phyloP scores from a whole-genome alignment of 2,888 invertebrate genomes.

The Cantharis nigra region DNA sequence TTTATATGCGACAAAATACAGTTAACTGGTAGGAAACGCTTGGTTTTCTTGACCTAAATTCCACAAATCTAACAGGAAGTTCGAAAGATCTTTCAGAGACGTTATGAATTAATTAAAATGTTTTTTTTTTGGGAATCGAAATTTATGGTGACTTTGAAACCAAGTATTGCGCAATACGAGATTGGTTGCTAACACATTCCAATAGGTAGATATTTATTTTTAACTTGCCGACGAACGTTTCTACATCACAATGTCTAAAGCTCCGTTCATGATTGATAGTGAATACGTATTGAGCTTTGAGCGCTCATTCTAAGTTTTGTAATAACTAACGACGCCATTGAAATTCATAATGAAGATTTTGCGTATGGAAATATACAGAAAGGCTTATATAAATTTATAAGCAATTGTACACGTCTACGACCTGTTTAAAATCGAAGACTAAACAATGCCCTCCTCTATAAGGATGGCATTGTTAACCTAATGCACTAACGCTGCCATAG shows the following conservation, averaged over 20 bases:
- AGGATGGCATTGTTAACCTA: conserved; percentile 36
- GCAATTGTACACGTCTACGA: conserved; percentile 31
- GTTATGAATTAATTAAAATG: not conserved
- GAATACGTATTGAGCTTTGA: not conserved
- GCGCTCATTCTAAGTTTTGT: not conserved
- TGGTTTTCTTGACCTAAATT: not conserved
- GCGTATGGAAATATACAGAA: not conserved
- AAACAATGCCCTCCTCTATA: conserved; percentile 30
- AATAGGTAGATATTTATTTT: not conserved
- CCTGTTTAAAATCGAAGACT: conserved; percentile 23
- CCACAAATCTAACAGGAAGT: not conserved
- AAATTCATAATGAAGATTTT: not conserved
- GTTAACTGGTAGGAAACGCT: not conserved
- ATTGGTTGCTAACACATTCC: not conserved
- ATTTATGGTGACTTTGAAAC: not conserved
- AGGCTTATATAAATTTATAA: conserved; percentile 17
- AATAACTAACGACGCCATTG: not conserved
- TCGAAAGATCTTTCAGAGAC: not conserved
- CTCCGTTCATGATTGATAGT: not conserved
- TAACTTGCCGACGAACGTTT: not conserved
- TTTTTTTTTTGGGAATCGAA: not conserved
- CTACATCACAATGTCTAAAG: not conserved
- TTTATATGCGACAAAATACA: not conserved
- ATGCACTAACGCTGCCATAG: conserved; percentile 31
- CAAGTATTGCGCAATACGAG: not conserved